These are phyloP conservation scores for Drosophila basisetae DNA, from an alignment of 2,888 invertebrate species.

Conservation along the genomic window DNA sequence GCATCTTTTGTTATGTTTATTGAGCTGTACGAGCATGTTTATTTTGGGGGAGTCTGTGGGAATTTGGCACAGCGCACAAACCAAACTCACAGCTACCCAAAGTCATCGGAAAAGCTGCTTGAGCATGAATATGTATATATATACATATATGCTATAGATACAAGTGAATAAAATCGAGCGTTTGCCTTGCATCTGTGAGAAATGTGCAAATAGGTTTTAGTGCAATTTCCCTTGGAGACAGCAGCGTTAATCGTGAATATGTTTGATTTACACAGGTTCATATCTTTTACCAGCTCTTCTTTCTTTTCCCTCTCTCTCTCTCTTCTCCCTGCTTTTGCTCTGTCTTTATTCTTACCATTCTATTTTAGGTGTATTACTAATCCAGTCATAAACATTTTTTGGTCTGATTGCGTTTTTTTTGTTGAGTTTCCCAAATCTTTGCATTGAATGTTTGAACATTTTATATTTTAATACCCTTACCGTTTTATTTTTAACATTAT, in stretches of 20 bases:
- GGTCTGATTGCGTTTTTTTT: not conserved
- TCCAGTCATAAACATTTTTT: not conserved
- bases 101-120: slow-evolving; percentile 32
- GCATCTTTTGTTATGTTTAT: slow-evolving; percentile 55
- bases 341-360: not conserved
- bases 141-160: not conserved
- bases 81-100: slow-evolving; percentile 25
- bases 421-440: not conserved
- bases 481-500: not conserved
- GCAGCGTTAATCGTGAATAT: slow-evolving; percentile 10
- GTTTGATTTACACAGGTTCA: not conserved
- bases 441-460: not conserved
- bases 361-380: not conserved
- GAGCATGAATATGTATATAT: slow-evolving; percentile 23
- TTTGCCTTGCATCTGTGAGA: slow-evolving; percentile 26
- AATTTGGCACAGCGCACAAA: slow-evolving; percentile 37
- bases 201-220: slow-evolving; percentile 9
- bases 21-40: slow-evolving; percentile 53
- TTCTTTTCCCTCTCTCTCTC: not conserved
- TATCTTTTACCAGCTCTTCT: not conserved
- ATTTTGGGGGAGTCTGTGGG: slow-evolving; percentile 62
- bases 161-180: slow-evolving; percentile 30
- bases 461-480: not conserved
- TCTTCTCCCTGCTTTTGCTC: not conserved
- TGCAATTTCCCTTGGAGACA: slow-evolving; percentile 10